Evolutionary conservation across 2,797 vertebrate genomes (phyloP), one percentile per base, ranked within the genome.

Genomic region (Acanthurus tractus): DNA sequence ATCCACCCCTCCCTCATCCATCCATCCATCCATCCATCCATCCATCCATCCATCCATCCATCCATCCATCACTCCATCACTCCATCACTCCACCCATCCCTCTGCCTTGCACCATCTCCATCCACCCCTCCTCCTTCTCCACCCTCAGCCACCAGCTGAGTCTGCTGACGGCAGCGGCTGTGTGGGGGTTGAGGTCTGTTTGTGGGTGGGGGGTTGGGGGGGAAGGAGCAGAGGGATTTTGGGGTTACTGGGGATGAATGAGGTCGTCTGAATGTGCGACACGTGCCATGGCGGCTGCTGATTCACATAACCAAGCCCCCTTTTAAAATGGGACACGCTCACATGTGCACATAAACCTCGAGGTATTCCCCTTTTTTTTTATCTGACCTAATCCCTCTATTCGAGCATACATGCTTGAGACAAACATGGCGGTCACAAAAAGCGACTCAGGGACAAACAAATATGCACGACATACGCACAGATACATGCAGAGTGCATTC

Each of bases 261-360:
- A 91, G 89, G 90, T 89, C 52, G 79, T 86, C 88, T 90, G 82
- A 90, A 81, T 81, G 81, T 87, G 85, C 57, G 92, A 93, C 94
- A 94, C 94, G 93, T 94, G 94, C 93, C 93, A 76, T 50, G 84
- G 81, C 87, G 84, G 87, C 88, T 92, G 90, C 91, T 94, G 89
- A 94, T 93, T 94, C 94, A 94, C 92, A 86, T 81, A 76, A 68
- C 84, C 67, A 85, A 25, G 25, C 70, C 69, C 25, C 58, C 71
- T 73, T 71, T 76, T 34, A 76, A 71, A 81, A 79, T 76, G 64
- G 70, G 76, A 70, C 74, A 75, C 2, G 22, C 49, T 25, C 57
- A 66, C 63, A 76, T 50, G 66, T 69, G 44, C 69, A 74, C 65
- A 70, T 14, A 74, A 61, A 61, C 62, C 62, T 70, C 62, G 62